Evolutionary conservation across 2,888 invertebrate genomes (phyloP), one percentile per base, ranked within the genome.

Genomic region (Cephus nigrinus): DNA sequence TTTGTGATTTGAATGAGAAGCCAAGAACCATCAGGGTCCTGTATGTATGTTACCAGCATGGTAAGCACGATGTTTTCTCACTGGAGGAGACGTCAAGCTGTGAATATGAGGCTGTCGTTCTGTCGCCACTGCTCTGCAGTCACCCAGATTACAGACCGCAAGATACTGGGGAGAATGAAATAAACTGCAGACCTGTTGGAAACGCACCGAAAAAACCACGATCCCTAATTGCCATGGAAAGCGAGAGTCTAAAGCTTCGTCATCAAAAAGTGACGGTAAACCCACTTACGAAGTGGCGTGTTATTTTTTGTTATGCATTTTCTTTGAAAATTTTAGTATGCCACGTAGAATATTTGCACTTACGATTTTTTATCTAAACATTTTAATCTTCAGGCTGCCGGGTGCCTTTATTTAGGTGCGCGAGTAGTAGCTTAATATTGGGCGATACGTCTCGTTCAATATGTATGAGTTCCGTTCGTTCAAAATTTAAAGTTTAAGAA

Each of bases 41-140:
- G 1, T 99, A 98, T 88, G 96, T 98, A 0, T 99, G 99, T 92
- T 97, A 96, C 88, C 94, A 94, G 4, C 96, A 97, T 85, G 97
- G 97, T 3, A 96, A 97, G 86, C 97, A 98, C 85, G 98, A 98
- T 89, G 95, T 99, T 3, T 97, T 97, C 89, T 97, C 97, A 0
- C 94, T 99, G 80, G 98, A 98, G 88, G 99, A 99, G 92, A 96
- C 95, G 0, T 96, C 97, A 0, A 98, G 97, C 0, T 99, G 99
- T 89, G 97, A 98, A 91, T 99, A 99, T 90, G 98, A 99, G 92
- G 95, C 95, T 3, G 95, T 99, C 23, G 96, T 99, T 23, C 93
- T 98, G 33, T 97, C 98, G 0, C 96, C 97, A 0, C 92, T 96
- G 12, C 93, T 99, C 0, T 99, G 99, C 88, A 93, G 93, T 68